Conservation (phyloP, 2,888 invertebrate species). For the Teleiodes luculella region DNA sequence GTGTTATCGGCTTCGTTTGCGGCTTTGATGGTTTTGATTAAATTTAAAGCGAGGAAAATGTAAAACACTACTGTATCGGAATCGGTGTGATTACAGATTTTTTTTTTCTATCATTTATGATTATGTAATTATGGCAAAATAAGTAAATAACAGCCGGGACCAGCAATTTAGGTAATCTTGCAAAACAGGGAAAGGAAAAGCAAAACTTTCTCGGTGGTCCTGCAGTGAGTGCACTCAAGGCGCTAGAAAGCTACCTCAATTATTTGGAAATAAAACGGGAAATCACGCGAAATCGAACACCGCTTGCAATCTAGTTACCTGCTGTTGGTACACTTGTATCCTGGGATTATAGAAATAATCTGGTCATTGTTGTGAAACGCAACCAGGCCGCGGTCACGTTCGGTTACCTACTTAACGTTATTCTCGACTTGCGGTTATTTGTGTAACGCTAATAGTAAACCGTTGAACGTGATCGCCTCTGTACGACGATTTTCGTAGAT, state of each 20-base stretch:
- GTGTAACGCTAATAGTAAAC: conserved; percentile 29
- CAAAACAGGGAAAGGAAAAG: too few species aligned
- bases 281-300: neutral
- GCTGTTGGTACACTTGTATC: conserved; percentile 39
- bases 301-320: conserved; percentile 20
- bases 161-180: too few species aligned
- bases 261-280: too few species aligned
- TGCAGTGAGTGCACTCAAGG: neutral
- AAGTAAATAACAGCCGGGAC: too few species aligned
- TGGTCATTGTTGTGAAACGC: conserved; percentile 36
- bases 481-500: neutral
- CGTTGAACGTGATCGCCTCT: neutral
- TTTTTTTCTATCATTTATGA: too few species aligned
- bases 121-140: too few species aligned
- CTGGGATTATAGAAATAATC: conserved; percentile 34
- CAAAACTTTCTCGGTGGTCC: too few species aligned
- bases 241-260: neutral
- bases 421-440: conserved; percentile 35
- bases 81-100: too few species aligned
- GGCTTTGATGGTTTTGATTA: too few species aligned
- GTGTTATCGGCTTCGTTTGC: too few species aligned
- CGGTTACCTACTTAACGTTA: conserved; percentile 26
- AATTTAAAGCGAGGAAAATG: too few species aligned
- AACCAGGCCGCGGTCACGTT: conserved; percentile 34
- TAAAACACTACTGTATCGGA: too few species aligned